These are phyloP conservation scores for Amphiprion clarkii DNA, from an alignment of 2,797 vertebrate genomes.

Conservation along the genomic window DNA sequence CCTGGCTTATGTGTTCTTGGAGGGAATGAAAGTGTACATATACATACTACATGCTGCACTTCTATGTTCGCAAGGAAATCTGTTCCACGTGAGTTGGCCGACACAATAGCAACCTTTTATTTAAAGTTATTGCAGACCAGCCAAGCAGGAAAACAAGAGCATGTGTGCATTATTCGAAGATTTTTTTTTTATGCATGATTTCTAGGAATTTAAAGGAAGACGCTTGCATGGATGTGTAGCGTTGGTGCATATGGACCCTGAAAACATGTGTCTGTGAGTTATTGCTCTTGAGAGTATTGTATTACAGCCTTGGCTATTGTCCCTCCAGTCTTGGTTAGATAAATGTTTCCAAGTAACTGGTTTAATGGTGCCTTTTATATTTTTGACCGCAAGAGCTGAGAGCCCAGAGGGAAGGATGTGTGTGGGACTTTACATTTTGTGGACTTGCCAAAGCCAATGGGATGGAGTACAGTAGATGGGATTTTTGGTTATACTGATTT, in stretches of 20 bases:
- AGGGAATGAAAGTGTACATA: not conserved
- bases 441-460: conserved; percentile 3
- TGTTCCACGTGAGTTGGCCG: conserved; percentile 24
- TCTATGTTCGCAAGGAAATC: conserved; percentile 17
- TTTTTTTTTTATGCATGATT: not conserved
- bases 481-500: not conserved
- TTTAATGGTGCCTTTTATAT: conserved; percentile 26
- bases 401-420: not conserved
- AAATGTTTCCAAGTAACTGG: conserved; percentile 14
- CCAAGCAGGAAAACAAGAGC: conserved; percentile 8
- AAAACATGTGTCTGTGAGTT: not conserved
- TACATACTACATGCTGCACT: not conserved
- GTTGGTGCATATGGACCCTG: not conserved
- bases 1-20: not conserved
- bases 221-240: not conserved
- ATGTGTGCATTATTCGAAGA: conserved; percentile 10
- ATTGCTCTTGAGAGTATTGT: conserved; percentile 1
- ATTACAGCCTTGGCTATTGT: not conserved
- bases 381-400: conserved; percentile 20
- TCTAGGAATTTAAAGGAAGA: conserved; percentile 15
- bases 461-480: not conserved
- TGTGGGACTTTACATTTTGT: conserved; percentile 11
- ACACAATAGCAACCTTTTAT: conserved; percentile 7
- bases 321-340: not conserved
- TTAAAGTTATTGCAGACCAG: not conserved